Evolutionary conservation across 2,797 vertebrate genomes (phyloP).

Genomic region (Pampus argenteus): DNA sequence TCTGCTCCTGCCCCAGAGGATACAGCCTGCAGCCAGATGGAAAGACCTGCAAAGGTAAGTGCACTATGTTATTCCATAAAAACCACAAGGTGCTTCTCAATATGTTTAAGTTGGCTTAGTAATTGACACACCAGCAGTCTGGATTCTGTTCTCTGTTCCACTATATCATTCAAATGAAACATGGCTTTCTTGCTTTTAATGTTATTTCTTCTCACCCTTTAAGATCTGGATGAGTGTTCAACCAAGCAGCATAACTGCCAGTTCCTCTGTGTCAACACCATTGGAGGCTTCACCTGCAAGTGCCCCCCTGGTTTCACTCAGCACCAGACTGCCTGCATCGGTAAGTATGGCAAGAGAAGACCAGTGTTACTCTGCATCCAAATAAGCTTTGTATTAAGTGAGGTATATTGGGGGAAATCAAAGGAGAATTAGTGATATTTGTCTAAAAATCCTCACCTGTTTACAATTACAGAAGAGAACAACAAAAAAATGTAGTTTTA

Average conservation of each 20-base stretch:
- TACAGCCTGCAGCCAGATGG: slow-evolving; percentile 93
- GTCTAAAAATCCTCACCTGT: no score
- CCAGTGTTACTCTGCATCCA: neutral
- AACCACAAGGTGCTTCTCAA: neutral
- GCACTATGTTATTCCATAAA: neutral
- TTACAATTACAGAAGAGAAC: no score
- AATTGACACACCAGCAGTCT: neutral
- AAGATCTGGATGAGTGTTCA: slow-evolving; percentile 97
- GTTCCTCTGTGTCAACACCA: slow-evolving; percentile 99
- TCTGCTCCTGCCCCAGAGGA: slow-evolving; percentile 93
- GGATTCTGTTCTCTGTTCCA: neutral
- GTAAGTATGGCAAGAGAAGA: slow-evolving; percentile 75
- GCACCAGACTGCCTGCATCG: slow-evolving; percentile 97
- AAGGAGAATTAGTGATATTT: no score
- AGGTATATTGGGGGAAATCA: no score
- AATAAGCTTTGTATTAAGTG: neutral
- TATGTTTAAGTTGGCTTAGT: neutral
- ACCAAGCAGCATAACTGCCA: slow-evolving; percentile 99
- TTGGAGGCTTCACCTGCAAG: slow-evolving; percentile 97
- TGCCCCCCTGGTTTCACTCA: slow-evolving; percentile 97
- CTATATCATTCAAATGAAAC: neutral
- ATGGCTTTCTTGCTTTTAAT: neutral
- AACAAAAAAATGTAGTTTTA: neutral
- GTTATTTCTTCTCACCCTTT: slow-evolving; percentile 25
- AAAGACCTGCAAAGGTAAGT: slow-evolving; percentile 94